Evolutionary conservation across 2,797 vertebrate species (phyloP), one percentile per base, ranked within the genome.

Genomic region (Phoebastria nigripes): DNA sequence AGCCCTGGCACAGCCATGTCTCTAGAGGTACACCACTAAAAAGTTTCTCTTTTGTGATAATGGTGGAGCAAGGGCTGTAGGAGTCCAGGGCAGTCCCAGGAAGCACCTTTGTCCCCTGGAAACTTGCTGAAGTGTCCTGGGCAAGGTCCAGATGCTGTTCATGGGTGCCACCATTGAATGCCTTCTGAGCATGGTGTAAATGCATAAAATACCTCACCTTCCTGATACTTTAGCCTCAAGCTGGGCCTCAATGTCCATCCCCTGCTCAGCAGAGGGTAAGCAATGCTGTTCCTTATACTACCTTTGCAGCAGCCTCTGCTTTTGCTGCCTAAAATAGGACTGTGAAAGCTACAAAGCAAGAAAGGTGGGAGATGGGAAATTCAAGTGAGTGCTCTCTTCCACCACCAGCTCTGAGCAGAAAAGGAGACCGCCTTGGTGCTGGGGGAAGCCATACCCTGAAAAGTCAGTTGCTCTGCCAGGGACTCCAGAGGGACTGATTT

Each of bases 151-250:
- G 26, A 8, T 26, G 63, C 42, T 28, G 15, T 15, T 59, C 31
- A 1, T 12, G 42, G 62, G 42, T 46, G 26, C 22, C 11, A 3
- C 22, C 0, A 3, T 9, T 33, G 46, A 29, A 15, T 14, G 31
- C 31, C 14, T 29, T 20, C 31, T 71, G 31, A 54, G 12, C 18
- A 4, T 6, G 21, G 26, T 33, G 33, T 54, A 31, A 49, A 49
- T 5, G 5, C 31, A 11, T 25, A 22, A 37, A 78, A 55, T 55
- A 20, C 11, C 12, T 70, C 7, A 37, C 12, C 12, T 54, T 41
- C n/a, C 13, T 21, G 44, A 9, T 41, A 3, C 11, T 63, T 91
- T 4, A 44, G 13, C 14, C 15, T 76, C 22, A 31, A 24, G 29
- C 33, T 51, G 49, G 37, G 33, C 61, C 37, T 11, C 12, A 33